Conservation (phyloP, 1,140 invertebrate species). For the Agraylea sexmaculata region DNA sequence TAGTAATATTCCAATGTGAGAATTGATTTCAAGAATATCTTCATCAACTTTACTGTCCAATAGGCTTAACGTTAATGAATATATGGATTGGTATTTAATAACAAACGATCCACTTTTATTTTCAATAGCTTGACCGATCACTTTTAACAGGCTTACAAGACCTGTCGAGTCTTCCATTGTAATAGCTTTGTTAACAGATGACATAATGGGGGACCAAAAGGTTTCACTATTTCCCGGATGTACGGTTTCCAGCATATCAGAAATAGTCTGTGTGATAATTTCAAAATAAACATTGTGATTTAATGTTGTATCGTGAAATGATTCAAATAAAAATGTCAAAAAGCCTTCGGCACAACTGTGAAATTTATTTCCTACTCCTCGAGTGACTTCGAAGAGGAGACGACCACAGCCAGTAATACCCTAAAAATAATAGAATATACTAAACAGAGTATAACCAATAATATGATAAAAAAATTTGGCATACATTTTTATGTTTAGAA, state of each 20-base stretch:
- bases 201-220: conserved; percentile 44
- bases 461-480: conserved; percentile 30
- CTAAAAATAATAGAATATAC: conserved; percentile 31
- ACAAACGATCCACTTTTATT: conserved; percentile 52
- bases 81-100: conserved; percentile 39
- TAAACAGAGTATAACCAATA: conserved; percentile 5
- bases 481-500: conserved; percentile 52
- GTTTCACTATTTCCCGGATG: conserved; percentile 44
- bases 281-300: conserved; percentile 46
- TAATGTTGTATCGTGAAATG: conserved; percentile 40
- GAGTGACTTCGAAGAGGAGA: conserved; percentile 75
- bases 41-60: conserved; percentile 40
- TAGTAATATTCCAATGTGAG: conserved; percentile 45
- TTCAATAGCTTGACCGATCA: conserved; percentile 48
- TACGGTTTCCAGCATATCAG: conserved; percentile 45
- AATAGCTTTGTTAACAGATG: conserved; percentile 11
- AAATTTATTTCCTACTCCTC: conserved; percentile 67
- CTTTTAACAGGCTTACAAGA: conserved; percentile 39
- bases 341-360: conserved; percentile 63
- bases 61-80: conserved; percentile 41
- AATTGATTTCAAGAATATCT: conserved; percentile 36
- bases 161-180: conserved; percentile 24
- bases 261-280: conserved; percentile 48
- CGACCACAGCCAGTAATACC: conserved; percentile 62
- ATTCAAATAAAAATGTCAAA: conserved; percentile 47